These are phyloP conservation scores for Acanthosoma haemorrhoidale DNA, from an alignment of 2,888 invertebrate species.

Conservation along the genomic window DNA sequence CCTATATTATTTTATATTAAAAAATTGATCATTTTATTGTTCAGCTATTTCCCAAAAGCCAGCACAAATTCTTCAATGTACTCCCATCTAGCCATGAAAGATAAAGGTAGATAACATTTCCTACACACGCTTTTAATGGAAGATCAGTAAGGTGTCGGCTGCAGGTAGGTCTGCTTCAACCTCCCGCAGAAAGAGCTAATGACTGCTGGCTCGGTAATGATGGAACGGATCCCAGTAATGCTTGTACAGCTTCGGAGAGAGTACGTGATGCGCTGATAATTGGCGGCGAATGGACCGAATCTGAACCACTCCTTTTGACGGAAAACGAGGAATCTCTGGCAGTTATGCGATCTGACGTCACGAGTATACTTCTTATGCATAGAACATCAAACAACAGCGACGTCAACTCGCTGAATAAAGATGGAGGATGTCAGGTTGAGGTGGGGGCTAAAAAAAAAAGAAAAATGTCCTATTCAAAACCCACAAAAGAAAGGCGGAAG, in stretches of 20 bases:
- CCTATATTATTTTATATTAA: no score
- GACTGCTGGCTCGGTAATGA: neutral
- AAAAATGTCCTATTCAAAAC: neutral
- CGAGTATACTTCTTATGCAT: neutral
- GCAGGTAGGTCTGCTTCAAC: no score
- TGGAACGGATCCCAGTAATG: no score
- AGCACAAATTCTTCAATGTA: no score
- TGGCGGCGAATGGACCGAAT: neutral
- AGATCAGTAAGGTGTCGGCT: no score
- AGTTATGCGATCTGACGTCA: neutral
- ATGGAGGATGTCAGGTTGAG: neutral
- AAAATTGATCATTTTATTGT: no score
- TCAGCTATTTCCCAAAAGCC: no score
- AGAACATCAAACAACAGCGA: neutral
- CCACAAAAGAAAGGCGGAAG: neutral
- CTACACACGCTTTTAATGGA: no score
- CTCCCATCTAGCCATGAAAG: no score
- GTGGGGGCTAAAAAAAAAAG: neutral
- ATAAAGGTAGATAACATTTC: no score
- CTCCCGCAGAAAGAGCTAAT: slow-evolving; percentile 1
- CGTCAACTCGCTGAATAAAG: neutral
- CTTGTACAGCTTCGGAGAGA: no score
- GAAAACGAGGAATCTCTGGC: neutral
- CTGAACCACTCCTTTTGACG: neutral
- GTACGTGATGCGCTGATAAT: no score